These are phyloP conservation scores for Oenanthe melanoleuca DNA, from an alignment of 2,113 vertebrate species.

Conservation along the genomic window DNA sequence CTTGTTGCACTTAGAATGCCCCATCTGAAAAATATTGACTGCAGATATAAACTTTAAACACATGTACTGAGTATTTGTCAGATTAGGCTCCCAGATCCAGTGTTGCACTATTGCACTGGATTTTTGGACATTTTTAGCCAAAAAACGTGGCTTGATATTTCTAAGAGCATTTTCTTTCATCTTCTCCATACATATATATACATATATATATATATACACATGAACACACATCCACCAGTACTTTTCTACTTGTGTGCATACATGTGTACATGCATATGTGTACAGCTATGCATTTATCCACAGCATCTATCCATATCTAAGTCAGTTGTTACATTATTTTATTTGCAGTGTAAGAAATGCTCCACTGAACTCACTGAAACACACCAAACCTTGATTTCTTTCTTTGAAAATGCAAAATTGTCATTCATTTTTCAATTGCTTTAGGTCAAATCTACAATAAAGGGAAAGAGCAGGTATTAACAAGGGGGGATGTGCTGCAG, in stretches of 20 bases:
- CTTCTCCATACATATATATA: neutral
- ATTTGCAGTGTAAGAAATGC: neutral
- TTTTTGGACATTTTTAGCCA: neutral
- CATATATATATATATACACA: too few species aligned
- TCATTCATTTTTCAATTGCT: conserved; percentile 5
- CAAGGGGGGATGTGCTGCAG: neutral
- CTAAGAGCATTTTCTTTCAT: neutral
- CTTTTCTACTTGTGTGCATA: too few species aligned
- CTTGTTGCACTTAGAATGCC: neutral
- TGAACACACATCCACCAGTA: too few species aligned
- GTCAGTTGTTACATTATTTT: neutral
- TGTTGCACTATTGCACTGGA: neutral
- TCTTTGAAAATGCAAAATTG: neutral
- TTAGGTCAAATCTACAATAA: neutral
- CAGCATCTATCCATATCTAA: neutral
- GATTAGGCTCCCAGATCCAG: neutral
- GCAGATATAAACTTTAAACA: neutral
- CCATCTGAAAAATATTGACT: neutral
- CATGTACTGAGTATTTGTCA: fast-evolving
- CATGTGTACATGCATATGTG: neutral
- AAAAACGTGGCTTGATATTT: neutral
- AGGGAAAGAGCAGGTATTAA: conserved; percentile 23
- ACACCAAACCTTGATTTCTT: neutral
- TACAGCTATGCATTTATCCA: neutral
- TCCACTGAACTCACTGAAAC: neutral